Evolutionary conservation across 2,888 invertebrate species (phyloP).

Genomic region (Dascillus cervinus): DNA sequence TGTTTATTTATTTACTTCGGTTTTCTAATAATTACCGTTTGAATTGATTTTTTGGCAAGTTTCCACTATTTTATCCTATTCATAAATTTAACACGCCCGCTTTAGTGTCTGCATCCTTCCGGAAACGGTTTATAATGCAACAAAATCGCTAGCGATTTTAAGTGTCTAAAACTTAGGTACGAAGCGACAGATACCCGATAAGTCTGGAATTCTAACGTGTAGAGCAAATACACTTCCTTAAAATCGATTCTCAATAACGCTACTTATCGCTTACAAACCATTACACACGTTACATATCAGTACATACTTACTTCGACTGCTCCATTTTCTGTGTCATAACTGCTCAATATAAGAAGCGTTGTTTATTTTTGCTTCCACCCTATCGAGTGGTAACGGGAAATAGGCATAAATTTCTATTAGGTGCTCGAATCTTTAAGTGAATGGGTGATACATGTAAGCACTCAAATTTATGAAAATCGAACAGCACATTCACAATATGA

Average conservation of each 20-base stretch:
- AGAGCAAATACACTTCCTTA: slow-evolving; percentile 17
- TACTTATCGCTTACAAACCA: slow-evolving; percentile 34
- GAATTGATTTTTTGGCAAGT: too few relatives aligned
- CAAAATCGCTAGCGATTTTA: too few relatives aligned
- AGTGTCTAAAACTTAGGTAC: too few relatives aligned
- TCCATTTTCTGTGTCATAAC: slow-evolving; percentile 25
- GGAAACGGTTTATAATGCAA: too few relatives aligned
- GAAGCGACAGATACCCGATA: slow-evolving; percentile 1
- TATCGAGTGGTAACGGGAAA: slow-evolving; percentile 8
- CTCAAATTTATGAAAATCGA: too few relatives aligned
- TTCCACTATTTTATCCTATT: too few relatives aligned
- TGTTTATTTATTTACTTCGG: too few relatives aligned
- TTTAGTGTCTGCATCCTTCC: too few relatives aligned
- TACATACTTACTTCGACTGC: slow-evolving; percentile 30
- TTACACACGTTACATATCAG: slow-evolving; percentile 33
- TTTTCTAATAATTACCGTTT: too few relatives aligned
- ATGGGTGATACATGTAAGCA: slow-evolving; percentile 5
- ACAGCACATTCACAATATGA: background rate
- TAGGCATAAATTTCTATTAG: too few relatives aligned
- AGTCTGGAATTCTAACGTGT: slow-evolving; percentile 14
- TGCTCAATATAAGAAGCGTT: slow-evolving; percentile 17
- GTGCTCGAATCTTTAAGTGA: too few relatives aligned
- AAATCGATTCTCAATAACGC: slow-evolving; percentile 33
- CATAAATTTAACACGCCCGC: too few relatives aligned
- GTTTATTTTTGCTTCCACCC: slow-evolving; percentile 9